Evolutionary conservation across 1,140 invertebrate species (phyloP).

Genomic region (Thaumetopoea pityocampa): DNA sequence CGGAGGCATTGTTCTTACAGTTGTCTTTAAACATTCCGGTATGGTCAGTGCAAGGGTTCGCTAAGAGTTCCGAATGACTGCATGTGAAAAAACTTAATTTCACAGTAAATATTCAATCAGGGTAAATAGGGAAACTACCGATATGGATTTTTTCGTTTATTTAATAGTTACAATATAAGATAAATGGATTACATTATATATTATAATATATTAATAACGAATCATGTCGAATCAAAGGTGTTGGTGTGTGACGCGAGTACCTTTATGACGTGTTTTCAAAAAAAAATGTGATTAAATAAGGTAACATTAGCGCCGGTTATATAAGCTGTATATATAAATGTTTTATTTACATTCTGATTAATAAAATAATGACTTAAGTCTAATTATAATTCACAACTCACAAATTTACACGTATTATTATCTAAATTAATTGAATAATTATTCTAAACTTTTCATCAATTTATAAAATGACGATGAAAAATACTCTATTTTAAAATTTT

Average conservation of each 20-base stretch:
- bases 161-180: constrained; percentile 34
- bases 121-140: too few relatives aligned
- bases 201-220: constrained; percentile 19
- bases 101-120: too few relatives aligned
- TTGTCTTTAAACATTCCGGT: too few relatives aligned
- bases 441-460: too few relatives aligned
- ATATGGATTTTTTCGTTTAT: constrained; percentile 34
- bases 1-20: too few relatives aligned
- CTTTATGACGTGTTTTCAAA: constrained; percentile 37
- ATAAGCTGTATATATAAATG: constrained; percentile 18
- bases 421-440: background rate
- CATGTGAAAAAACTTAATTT: too few relatives aligned
- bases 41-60: too few relatives aligned
- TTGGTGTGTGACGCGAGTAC: constrained; percentile 51
- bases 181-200: constrained; percentile 26
- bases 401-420: constrained; percentile 3
- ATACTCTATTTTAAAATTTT: constrained; percentile 6
- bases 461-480: constrained; percentile 13
- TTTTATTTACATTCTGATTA: constrained; percentile 6
- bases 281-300: constrained; percentile 45
- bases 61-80: too few relatives aligned
- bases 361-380: too few relatives aligned
- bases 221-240: constrained; percentile 5
- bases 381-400: constrained; percentile 14
- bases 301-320: constrained; percentile 69